phyloP scores from a whole-genome alignment of 2,113 vertebrate species.

The Megaleporinus macrocephalus region DNA sequence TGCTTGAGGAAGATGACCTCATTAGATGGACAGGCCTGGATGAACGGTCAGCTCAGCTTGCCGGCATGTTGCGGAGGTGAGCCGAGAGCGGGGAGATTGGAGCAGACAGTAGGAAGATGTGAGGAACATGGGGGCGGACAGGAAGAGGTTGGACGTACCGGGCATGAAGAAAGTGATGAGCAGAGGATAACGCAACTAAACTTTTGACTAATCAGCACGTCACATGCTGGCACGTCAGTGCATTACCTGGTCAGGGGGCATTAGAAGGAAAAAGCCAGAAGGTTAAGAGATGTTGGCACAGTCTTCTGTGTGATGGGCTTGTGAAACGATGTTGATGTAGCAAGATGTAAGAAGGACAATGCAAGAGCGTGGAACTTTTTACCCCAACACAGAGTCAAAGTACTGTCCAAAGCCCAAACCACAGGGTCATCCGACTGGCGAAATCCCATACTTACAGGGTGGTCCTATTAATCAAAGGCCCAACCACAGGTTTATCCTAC shows the following conservation, averaged over 20 bases:
- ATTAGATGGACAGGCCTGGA: slow-evolving; percentile 9
- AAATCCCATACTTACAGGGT: background rate
- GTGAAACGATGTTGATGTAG: background rate
- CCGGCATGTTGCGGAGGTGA: background rate
- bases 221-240: background rate
- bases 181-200: background rate
- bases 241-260: background rate
- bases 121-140: slow-evolving; percentile 15
- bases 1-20: slow-evolving; percentile 30
- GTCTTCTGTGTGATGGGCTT: background rate
- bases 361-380: background rate
- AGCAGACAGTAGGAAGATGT: background rate
- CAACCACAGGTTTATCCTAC: background rate
- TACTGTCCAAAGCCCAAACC: background rate
- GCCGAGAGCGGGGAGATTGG: background rate
- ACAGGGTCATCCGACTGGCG: background rate
- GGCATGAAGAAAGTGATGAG: background rate
- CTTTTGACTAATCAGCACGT: slow-evolving; percentile 19
- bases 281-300: background rate
- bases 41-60: background rate
- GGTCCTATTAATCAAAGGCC: background rate
- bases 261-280: background rate
- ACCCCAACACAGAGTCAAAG: background rate
- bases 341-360: background rate
- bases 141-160: background rate